A percentile compares a stretch with the other conserved stretches of the same genome.
Evolutionary conservation across 2,797 vertebrate genomes (phyloP).

Genomic region (Amphiprion clarkii): DNA sequence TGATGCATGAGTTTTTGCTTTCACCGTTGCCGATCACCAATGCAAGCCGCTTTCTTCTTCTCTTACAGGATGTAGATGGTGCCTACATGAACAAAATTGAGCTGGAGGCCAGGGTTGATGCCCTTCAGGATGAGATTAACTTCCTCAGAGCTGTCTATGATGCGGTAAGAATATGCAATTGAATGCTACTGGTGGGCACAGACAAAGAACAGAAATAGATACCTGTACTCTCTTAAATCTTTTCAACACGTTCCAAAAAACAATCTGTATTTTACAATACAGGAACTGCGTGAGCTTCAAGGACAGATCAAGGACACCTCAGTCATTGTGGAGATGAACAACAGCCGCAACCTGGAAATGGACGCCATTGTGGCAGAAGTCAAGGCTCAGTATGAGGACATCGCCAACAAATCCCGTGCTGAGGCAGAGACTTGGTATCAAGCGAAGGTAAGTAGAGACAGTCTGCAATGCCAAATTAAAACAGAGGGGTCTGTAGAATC

Average conservation of each 20-base stretch:
- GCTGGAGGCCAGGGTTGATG: slow-evolving; percentile 90
- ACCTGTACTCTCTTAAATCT: neutral
- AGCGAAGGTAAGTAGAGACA: slow-evolving; percentile 71
- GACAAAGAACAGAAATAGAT: neutral
- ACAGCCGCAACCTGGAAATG: slow-evolving; percentile 90
- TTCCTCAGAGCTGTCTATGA: slow-evolving; percentile 91
- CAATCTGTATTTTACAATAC: slow-evolving; percentile 7
- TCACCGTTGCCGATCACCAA: neutral
- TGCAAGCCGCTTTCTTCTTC: neutral
- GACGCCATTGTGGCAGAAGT: slow-evolving; percentile 91
- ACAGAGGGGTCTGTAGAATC: neutral
- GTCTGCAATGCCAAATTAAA: neutral
- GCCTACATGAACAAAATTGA: slow-evolving; percentile 92
- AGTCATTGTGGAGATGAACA: slow-evolving; percentile 91
- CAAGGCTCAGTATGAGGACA: slow-evolving; percentile 90
- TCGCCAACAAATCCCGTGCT: slow-evolving; percentile 85
- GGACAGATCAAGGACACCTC: slow-evolving; percentile 91
- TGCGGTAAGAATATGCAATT: slow-evolving; percentile 79
- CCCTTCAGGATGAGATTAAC: slow-evolving; percentile 91
- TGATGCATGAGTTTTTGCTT: neutral
- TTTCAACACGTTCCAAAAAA: neutral
- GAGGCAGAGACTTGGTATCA: slow-evolving; percentile 92
- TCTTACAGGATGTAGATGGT: slow-evolving; percentile 90
- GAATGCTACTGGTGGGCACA: neutral
- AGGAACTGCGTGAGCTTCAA: slow-evolving; percentile 91